Evolutionary conservation across 2,888 invertebrate genomes (phyloP).

Genomic region (Notodonta dromedarius): DNA sequence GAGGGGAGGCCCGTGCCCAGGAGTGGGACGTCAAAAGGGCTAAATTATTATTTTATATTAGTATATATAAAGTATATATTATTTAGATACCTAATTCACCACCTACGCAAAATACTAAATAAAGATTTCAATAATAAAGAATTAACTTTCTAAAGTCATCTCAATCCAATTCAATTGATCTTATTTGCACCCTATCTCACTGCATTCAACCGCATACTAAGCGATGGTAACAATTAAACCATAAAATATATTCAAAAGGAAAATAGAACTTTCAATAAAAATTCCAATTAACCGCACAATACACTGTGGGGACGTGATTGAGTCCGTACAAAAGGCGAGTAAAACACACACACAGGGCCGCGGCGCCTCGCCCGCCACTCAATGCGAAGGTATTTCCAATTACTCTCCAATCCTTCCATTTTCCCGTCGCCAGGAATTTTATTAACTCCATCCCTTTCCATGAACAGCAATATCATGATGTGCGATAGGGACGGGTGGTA

Average conservation of each 20-base stretch:
- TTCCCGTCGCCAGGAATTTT: constrained; percentile 73
- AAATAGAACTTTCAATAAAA: constrained; percentile 43
- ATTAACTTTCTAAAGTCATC: too few relatives aligned
- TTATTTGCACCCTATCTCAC: background rate
- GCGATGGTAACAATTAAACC: constrained; percentile 1
- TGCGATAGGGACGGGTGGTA: constrained; percentile 49
- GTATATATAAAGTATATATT: too few relatives aligned
- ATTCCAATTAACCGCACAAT: constrained; percentile 68
- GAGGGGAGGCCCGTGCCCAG: too few relatives aligned
- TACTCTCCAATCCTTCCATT: constrained; percentile 82
- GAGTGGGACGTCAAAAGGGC: too few relatives aligned
- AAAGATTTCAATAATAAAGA: too few relatives aligned
- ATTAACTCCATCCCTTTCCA: constrained; percentile 65
- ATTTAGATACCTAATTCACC: too few relatives aligned
- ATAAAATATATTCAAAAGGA: constrained; percentile 6
- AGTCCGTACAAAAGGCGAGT: constrained; percentile 74
- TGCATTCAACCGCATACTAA: background rate
- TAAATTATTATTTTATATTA: too few relatives aligned
- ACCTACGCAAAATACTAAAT: too few relatives aligned
- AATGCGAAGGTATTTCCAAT: constrained; percentile 83
- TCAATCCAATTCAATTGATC: background rate
- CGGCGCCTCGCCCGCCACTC: constrained; percentile 71
- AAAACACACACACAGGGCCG: constrained; percentile 63
- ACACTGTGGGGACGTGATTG: constrained; percentile 68
- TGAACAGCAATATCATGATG: constrained; percentile 38